Evolutionary conservation across 2,888 invertebrate genomes (phyloP).

Genomic region (Cheilosia soror): DNA sequence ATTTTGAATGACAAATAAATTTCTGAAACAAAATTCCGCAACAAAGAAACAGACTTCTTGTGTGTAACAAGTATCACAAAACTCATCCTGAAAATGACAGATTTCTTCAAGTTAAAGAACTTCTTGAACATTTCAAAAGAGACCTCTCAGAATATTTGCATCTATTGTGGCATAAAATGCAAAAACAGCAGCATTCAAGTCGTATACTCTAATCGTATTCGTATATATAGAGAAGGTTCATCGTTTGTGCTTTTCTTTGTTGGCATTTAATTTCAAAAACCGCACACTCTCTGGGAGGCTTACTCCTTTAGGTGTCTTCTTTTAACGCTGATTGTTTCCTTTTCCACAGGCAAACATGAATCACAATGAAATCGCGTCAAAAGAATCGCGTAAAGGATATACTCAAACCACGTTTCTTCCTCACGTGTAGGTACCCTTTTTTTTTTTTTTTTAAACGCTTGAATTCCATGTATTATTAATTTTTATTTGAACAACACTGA

Average conservation of each 20-base stretch:
- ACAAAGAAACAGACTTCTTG: too few species aligned
- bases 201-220: too few species aligned
- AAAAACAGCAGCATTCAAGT: constrained; percentile 31
- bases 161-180: constrained; percentile 32
- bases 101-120: constrained; percentile 15
- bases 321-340: constrained; percentile 58
- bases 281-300: neutral
- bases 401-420: neutral
- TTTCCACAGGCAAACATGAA: constrained; percentile 58
- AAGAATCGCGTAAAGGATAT: constrained; percentile 46
- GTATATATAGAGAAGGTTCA: too few species aligned
- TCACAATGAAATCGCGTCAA: constrained; percentile 56
- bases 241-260: neutral
- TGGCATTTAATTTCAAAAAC: constrained; percentile 64
- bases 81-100: constrained; percentile 15
- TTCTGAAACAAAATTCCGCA: too few species aligned
- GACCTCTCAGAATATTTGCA: constrained; percentile 5
- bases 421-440: neutral
- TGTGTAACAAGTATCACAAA: neutral
- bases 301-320: constrained; percentile 44
- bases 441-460: constrained; percentile 15
- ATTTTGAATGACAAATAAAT: too few species aligned
- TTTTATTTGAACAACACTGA: constrained; percentile 72
- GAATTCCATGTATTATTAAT: constrained; percentile 56
- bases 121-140: constrained; percentile 2